Conservation (phyloP, 1,140 invertebrate genomes). For the Rhopalosiphum padi region DNA sequence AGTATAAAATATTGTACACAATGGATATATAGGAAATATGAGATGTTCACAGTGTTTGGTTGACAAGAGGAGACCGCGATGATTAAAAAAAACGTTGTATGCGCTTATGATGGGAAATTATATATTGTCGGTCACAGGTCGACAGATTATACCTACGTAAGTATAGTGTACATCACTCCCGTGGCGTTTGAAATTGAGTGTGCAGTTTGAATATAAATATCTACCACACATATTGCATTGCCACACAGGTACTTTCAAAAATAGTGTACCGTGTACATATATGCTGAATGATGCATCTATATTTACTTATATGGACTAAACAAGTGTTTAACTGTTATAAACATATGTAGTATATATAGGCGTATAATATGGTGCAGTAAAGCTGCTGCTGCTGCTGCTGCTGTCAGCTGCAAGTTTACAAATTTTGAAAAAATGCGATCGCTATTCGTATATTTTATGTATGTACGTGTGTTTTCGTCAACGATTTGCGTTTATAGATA, state of each 20-base stretch:
- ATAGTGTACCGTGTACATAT: not conserved
- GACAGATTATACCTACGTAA: no score
- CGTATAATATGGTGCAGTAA: not conserved
- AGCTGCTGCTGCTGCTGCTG: not conserved
- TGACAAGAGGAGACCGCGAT: not conserved
- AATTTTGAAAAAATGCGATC: not conserved
- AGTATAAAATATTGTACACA: not conserved
- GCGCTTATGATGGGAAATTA: not conserved
- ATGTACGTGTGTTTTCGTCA: not conserved
- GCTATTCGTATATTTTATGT: not conserved
- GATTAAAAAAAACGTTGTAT: not conserved
- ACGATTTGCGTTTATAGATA: not conserved
- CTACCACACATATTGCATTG: not conserved
- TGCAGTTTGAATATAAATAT: not conserved
- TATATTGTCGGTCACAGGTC: not conserved
- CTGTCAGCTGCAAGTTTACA: not conserved
- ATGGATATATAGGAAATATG: not conserved
- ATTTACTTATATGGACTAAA: not conserved
- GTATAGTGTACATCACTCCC: not conserved
- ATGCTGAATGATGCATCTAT: not conserved
- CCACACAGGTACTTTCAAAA: not conserved
- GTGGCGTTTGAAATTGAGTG: not conserved
- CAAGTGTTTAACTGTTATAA: not conserved
- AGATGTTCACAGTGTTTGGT: not conserved
- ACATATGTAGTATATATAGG: not conserved